Evolutionary conservation across 2,113 vertebrate genomes (phyloP), one percentile per base, ranked within the genome.

Genomic region (Alaudala cheleensis): DNA sequence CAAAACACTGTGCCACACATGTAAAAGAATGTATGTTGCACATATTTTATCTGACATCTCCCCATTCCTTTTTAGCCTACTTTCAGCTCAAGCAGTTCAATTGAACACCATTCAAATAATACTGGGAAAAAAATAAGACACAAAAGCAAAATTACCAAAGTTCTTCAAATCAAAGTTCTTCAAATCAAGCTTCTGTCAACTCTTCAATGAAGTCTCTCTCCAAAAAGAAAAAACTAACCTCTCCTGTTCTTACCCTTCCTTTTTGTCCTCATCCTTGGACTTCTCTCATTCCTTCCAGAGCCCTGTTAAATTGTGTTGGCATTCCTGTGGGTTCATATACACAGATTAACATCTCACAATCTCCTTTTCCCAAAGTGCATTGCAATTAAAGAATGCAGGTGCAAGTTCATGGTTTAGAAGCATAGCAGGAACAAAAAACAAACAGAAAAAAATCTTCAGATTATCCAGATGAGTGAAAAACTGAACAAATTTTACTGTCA

Each of bases 1-100:
- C 53, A 93, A 96, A 94, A 93, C 79, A 81, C 47, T 54, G 56
- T 66, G 69, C 72, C 67, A 87, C 33, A 20, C 87, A 92, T 26
- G 53, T 50, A 58, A 79, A 79, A 94, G 66, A 86, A 78, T 50
- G 54, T 37, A 73, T 34, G 19, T 29, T 25, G 29, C 54, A 90
- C 37, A 51, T 33, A 81, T 85, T 85, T 96, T 84, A 69, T 76
- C 40, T 66, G 67, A 83, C 28, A 90, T 57, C 2, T 31, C 5
- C 14, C 6, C 1, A 1, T 11, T 39, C 19, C 28, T 28, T 64
- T 81, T 64, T 25, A 65, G 45, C 24, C 29, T 74, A 25, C 64
- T 88, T 90, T 56, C n/a, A 87, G 26, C 42, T 70, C 25, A 71
- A 82, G 31, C 14, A 47, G 29, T 34, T 78, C 28, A 66, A 40